These are phyloP conservation scores for Beaufortia kweichowensis DNA, from an alignment of 2,113 vertebrate species.

Conservation along the genomic window DNA sequence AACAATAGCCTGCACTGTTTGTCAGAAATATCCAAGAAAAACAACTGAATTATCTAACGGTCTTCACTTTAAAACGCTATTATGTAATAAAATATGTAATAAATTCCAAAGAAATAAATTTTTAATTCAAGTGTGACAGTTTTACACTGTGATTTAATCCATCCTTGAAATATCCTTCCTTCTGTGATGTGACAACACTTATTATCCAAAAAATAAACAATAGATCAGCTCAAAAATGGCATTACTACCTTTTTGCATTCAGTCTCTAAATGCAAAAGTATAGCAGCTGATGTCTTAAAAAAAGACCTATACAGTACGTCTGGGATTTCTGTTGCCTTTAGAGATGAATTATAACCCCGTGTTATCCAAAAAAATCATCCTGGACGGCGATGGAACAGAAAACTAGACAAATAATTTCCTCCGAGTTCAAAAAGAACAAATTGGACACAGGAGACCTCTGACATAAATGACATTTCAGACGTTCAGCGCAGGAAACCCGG, in stretches of 20 bases:
- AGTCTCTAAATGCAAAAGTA: not conserved
- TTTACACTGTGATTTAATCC: too few species aligned
- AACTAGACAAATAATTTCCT: constrained; percentile 53
- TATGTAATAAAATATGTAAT: too few species aligned
- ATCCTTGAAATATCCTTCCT: too few species aligned
- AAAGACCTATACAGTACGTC: constrained; percentile 12
- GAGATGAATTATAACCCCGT: constrained; percentile 23
- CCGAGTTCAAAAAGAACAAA: constrained; percentile 53
- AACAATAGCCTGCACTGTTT: too few species aligned
- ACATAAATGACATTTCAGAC: constrained; percentile 53
- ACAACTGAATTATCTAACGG: too few species aligned
- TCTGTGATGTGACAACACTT: too few species aligned
- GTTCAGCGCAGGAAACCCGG: constrained; percentile 21
- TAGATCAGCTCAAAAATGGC: too few species aligned
- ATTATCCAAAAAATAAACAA: too few species aligned
- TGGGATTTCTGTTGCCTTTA: constrained; percentile 7
- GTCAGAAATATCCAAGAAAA: too few species aligned
- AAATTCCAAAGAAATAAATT: too few species aligned
- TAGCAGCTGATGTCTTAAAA: not conserved
- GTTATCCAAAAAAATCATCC: constrained; percentile 18
- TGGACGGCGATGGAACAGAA: constrained; percentile 41
- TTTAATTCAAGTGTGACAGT: too few species aligned
- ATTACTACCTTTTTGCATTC: not conserved
- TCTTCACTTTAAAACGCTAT: too few species aligned
- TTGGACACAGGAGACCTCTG: constrained; percentile 51